A percentile compares a stretch with the other conserved stretches of the same genome.
Conservation (phyloP, 2,888 invertebrate species). For the Diarsia dahlii region DNA sequence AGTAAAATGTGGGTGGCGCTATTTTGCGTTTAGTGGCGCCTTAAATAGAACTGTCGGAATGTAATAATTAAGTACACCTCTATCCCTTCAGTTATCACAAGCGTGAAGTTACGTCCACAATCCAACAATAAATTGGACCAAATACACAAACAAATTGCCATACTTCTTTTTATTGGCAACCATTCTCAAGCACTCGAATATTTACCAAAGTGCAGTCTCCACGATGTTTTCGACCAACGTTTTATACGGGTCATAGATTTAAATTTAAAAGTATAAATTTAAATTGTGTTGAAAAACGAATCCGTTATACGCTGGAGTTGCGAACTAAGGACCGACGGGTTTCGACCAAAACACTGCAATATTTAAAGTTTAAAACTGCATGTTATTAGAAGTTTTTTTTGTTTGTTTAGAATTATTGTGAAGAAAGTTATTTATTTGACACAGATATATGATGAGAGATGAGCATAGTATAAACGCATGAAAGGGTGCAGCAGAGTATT, state of each 20-base stretch:
- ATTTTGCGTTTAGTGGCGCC: too few species aligned
- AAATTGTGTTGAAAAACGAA: conserved; percentile 54
- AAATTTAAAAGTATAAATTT: conserved; percentile 58
- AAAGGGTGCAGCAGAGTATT: background rate
- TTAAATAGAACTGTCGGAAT: too few species aligned
- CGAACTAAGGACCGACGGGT: conserved; percentile 32
- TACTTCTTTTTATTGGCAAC: conserved; percentile 14
- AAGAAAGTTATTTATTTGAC: background rate
- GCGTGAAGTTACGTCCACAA: background rate
- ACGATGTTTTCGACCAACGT: conserved; percentile 36
- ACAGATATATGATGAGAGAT: background rate
- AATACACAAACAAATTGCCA: conserved; percentile 21
- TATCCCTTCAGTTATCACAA: background rate
- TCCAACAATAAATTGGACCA: background rate
- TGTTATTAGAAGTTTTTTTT: background rate
- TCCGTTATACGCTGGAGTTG: conserved; percentile 41
- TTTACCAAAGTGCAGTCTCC: conserved; percentile 34
- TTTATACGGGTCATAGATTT: conserved; percentile 54
- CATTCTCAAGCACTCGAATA: conserved; percentile 37
- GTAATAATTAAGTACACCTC: too few species aligned
- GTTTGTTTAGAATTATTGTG: conserved; percentile 6
- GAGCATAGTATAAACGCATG: background rate
- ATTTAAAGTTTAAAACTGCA: conserved; percentile 29
- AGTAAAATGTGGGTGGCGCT: too few species aligned
- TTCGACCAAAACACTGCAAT: conserved; percentile 23